Conservation (phyloP, 2,888 invertebrate species). For the Drosophila tripunctata region DNA sequence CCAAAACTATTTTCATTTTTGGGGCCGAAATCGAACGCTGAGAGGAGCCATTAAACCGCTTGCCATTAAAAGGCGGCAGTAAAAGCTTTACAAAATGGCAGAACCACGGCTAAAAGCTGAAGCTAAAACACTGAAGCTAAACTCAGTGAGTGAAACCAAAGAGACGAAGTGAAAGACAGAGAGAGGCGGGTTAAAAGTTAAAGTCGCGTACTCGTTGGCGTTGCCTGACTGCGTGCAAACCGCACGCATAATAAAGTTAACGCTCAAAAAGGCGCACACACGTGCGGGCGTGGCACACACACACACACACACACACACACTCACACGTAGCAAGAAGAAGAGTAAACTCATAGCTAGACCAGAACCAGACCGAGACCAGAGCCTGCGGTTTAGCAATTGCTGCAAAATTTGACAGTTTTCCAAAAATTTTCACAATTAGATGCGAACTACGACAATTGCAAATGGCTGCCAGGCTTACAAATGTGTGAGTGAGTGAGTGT, state of each 20-base stretch:
- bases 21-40: slow-evolving; percentile 46
- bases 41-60: slow-evolving; percentile 47
- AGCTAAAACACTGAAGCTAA: slow-evolving; percentile 15
- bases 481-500: not conserved
- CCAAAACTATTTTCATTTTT: slow-evolving; percentile 58
- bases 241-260: slow-evolving; percentile 68
- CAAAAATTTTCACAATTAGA: slow-evolving; percentile 76
- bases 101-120: slow-evolving; percentile 31
- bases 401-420: slow-evolving; percentile 73
- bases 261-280: slow-evolving; percentile 43
- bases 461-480: slow-evolving; percentile 42
- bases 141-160: not conserved
- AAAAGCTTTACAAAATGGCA: slow-evolving; percentile 56
- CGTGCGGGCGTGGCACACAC: slow-evolving; percentile 24
- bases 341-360: slow-evolving; percentile 20
- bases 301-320: not conserved
- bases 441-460: slow-evolving; percentile 66
- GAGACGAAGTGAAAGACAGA: not conserved
- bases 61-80: slow-evolving; percentile 59
- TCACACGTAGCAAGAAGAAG: not conserved
- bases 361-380: slow-evolving; percentile 49
- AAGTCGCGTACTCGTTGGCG: slow-evolving; percentile 43
- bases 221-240: slow-evolving; percentile 48
- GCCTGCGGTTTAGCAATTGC: slow-evolving; percentile 69
- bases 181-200: slow-evolving; percentile 40